These are phyloP conservation scores for Lamellibrachia columna DNA, from an alignment of 2,888 invertebrate species.

Conservation along the genomic window DNA sequence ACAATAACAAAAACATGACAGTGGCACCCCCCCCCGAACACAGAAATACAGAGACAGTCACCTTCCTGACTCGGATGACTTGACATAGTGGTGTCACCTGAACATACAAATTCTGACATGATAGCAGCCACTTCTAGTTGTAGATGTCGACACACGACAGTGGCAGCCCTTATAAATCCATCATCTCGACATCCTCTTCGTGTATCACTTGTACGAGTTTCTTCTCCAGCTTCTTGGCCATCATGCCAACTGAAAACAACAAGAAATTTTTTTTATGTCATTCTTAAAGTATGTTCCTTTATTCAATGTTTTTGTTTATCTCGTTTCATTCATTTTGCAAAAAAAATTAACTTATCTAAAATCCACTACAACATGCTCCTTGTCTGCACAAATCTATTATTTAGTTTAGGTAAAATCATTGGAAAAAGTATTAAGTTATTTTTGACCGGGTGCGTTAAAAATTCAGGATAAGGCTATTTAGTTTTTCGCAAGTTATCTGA, in stretches of 20 bases:
- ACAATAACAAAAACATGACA: not conserved
- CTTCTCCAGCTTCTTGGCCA: slow-evolving; percentile 49
- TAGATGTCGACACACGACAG: not conserved
- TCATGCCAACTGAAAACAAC: slow-evolving; percentile 44
- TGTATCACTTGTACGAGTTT: slow-evolving; percentile 58
- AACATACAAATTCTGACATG: not conserved
- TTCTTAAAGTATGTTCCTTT: no score
- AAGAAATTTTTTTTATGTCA: not conserved
- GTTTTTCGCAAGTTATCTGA: no score
- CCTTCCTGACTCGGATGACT: not conserved
- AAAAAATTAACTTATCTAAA: no score
- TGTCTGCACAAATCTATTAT: no score
- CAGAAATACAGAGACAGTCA: not conserved
- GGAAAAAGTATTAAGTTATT: no score
- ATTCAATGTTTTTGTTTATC: no score
- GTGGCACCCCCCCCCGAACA: not conserved
- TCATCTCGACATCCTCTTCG: slow-evolving; percentile 53
- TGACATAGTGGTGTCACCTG: not conserved
- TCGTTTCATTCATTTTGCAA: no score
- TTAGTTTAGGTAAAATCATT: no score
- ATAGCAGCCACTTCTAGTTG: not conserved
- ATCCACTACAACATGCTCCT: no score
- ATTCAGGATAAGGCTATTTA: no score
- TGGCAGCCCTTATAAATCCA: slow-evolving; percentile 19
- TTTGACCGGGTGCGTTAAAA: no score